Percentiles rank a stretch among this genome's conserved stretches.
These are phyloP conservation scores for Platichthys stellatus DNA, from an alignment of 2,113 vertebrate species.

Conservation along the genomic window DNA sequence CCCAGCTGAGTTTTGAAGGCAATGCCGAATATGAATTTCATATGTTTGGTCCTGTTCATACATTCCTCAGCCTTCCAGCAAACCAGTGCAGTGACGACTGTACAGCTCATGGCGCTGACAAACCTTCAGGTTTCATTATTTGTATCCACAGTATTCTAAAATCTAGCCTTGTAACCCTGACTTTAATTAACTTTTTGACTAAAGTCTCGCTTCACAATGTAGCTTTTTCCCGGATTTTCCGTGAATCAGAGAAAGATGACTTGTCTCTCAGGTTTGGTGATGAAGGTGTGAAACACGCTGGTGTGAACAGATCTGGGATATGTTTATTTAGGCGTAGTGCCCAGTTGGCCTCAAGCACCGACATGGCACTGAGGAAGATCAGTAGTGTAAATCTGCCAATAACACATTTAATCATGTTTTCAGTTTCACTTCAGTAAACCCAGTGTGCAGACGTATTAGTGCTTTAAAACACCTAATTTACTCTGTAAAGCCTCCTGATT, in stretches of 20 bases:
- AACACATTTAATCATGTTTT: slow-evolving; percentile 27
- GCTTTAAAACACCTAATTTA: slow-evolving; percentile 34
- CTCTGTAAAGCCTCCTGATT: slow-evolving; percentile 10
- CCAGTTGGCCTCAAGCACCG: slow-evolving; percentile 21
- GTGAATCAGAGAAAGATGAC: background rate
- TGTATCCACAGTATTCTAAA: slow-evolving; percentile 20
- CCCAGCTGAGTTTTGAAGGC: slow-evolving; percentile 40
- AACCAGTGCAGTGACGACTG: slow-evolving; percentile 7
- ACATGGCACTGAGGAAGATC: slow-evolving; percentile 29
- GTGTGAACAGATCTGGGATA: slow-evolving; percentile 9
- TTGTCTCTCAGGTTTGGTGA: slow-evolving; percentile 25
- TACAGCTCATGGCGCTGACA: slow-evolving; percentile 16
- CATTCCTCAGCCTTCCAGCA: slow-evolving; percentile 45
- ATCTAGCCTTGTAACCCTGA: background rate
- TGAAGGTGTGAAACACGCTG: slow-evolving; percentile 13
- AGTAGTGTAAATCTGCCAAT: slow-evolving; percentile 22
- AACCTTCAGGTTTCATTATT: slow-evolving; percentile 6
- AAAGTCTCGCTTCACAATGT: background rate
- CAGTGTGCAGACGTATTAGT: slow-evolving; percentile 23
- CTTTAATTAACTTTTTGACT: slow-evolving; percentile 3
- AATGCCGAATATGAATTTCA: slow-evolving; percentile 57
- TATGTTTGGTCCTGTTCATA: slow-evolving; percentile 41
- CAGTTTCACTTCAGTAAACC: slow-evolving; percentile 31
- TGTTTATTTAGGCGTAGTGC: slow-evolving; percentile 42
- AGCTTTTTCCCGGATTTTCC: background rate